Conservation (phyloP, 2,888 invertebrate genomes). For the Machimus rusticus region DNA sequence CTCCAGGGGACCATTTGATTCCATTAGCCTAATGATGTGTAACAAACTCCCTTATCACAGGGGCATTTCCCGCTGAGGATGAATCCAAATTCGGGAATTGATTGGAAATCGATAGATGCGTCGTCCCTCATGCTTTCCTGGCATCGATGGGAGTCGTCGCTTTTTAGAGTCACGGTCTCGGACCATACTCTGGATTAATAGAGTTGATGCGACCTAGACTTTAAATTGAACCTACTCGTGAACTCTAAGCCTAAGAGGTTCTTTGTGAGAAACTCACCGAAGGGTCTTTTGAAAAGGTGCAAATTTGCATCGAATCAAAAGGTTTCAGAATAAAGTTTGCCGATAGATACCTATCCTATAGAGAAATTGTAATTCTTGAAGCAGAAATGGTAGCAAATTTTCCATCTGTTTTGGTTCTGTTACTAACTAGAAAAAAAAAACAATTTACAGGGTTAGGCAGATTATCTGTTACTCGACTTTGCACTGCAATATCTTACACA, state of each 20-base stretch:
- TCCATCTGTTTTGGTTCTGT: too few species aligned
- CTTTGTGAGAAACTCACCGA: neutral
- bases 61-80: neutral
- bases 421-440: too few species aligned
- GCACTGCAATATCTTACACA: too few species aligned
- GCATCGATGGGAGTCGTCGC: neutral
- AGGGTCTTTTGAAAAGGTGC: neutral
- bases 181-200: neutral
- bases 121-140: neutral
- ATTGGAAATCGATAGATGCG: slow-evolving; percentile 21
- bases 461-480: too few species aligned
- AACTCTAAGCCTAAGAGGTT: neutral
- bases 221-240: neutral
- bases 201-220: neutral
- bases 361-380: neutral
- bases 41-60: slow-evolving; percentile 30
- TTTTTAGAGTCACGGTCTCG: neutral
- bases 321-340: neutral
- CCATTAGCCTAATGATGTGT: slow-evolving; percentile 40
- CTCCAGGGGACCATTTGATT: slow-evolving; percentile 27
- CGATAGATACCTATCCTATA: neutral
- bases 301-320: neutral
- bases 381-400: too few species aligned
- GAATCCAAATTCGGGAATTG: slow-evolving; percentile 3
- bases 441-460: too few species aligned